Conservation (phyloP, 2,113 vertebrate species). For the Gobio gobio region DNA sequence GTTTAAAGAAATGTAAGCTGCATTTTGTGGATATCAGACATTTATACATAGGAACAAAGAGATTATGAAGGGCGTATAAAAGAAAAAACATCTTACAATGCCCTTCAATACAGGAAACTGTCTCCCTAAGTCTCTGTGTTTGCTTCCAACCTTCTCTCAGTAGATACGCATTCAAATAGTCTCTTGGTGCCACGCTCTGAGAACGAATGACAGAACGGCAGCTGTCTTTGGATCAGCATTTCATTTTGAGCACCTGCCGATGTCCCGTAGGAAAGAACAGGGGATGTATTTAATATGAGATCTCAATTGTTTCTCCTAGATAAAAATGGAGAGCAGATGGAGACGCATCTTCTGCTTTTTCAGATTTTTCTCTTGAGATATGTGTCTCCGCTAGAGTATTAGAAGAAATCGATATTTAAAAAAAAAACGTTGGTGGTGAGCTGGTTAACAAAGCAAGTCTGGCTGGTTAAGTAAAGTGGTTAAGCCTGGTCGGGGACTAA, state of each 20-base stretch:
- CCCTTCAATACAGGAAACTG: neutral
- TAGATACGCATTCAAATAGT: neutral
- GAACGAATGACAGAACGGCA: neutral
- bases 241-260: slow-evolving; percentile 16
- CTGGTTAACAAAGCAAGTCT: neutral
- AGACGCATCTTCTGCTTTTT: neutral
- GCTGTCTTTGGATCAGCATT: slow-evolving; percentile 4
- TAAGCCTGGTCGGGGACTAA: neutral
- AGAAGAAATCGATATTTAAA: neutral
- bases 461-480: neutral
- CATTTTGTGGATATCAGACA: neutral
- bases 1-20: neutral
- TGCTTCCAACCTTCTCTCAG: neutral
- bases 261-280: neutral
- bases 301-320: slow-evolving; percentile 18
- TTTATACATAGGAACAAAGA: slow-evolving; percentile 1
- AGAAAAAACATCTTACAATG: neutral
- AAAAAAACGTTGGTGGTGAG: neutral
- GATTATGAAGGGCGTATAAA: neutral
- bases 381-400: neutral
- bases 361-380: neutral
- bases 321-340: neutral
- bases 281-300: slow-evolving; percentile 6
- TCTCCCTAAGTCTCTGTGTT: neutral
- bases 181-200: neutral